Evolutionary conservation across 2,113 vertebrate genomes (phyloP).

Genomic region (Equus quagga): DNA sequence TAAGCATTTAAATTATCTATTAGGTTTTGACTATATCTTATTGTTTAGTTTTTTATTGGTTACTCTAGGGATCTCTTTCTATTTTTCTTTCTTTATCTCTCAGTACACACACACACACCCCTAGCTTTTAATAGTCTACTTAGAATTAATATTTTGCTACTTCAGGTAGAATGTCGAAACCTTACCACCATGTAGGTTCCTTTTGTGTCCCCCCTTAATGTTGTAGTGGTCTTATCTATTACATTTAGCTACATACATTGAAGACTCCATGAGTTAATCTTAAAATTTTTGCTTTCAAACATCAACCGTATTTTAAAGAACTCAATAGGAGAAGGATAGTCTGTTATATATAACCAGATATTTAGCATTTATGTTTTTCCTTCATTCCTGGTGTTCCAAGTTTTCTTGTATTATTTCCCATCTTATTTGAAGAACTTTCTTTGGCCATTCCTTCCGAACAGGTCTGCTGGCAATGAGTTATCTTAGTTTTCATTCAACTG

Average conservation of each 20-base stretch:
- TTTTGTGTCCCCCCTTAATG: background rate
- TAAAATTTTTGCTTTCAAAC: background rate
- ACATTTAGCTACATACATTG: background rate
- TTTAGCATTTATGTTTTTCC: conserved; percentile 13
- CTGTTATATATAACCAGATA: background rate
- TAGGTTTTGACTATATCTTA: background rate
- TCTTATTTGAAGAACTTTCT: background rate
- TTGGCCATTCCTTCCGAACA: background rate
- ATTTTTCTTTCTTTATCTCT: background rate
- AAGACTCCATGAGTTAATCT: background rate
- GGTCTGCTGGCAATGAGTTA: background rate
- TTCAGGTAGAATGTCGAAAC: conserved; percentile 7
- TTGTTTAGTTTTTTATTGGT: background rate
- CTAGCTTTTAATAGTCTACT: conserved; percentile 24
- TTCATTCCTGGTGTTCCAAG: background rate
- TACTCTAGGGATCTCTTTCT: background rate
- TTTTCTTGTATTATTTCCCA: background rate
- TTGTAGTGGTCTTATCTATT: background rate
- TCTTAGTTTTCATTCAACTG: conserved; percentile 28
- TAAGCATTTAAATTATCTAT: background rate
- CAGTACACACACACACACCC: background rate
- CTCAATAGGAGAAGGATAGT: background rate
- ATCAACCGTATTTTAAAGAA: conserved; percentile 29
- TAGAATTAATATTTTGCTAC: conserved; percentile 18
- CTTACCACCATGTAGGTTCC: background rate